phyloP scores from a whole-genome alignment of 1,140 invertebrate species.

The Bradynema listronoti region DNA sequence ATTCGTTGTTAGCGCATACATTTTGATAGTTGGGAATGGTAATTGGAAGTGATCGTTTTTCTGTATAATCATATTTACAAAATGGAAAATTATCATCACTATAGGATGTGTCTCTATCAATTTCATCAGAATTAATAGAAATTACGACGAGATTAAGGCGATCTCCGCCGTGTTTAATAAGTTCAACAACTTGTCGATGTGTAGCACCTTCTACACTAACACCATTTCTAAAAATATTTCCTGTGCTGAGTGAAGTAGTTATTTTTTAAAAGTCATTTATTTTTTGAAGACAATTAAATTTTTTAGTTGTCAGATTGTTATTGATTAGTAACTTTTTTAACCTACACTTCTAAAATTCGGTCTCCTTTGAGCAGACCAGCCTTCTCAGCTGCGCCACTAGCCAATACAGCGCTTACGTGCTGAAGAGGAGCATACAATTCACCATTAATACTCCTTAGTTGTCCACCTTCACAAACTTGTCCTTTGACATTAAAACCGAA shows the following conservation, averaged over 20 bases:
- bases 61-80: conserved; percentile 90
- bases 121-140: conserved; percentile 71
- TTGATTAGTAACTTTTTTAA: conserved; percentile 52
- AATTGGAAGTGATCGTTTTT: conserved; percentile 92
- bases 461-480: conserved; percentile 97
- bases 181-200: conserved; percentile 96
- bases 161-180: conserved; percentile 96
- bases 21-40: conserved; percentile 90
- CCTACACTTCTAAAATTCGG: conserved; percentile 97
- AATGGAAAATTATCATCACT: conserved; percentile 67
- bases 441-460: conserved; percentile 85
- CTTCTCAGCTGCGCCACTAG: conserved; percentile 90
- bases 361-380: conserved; percentile 96
- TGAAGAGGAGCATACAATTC: conserved; percentile 95
- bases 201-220: conserved; percentile 96
- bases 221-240: conserved; percentile 64
- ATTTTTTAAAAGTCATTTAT: no score
- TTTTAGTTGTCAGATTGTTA: no score
- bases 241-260: no score
- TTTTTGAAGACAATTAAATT: no score
- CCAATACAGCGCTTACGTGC: conserved; percentile 86
- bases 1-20: conserved; percentile 73
- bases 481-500: conserved; percentile 99
- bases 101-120: conserved; percentile 30
- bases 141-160: conserved; percentile 88